phyloP scores from a whole-genome alignment of 1,140 invertebrate genomes.

The Caenorhabditis inopinata region DNA sequence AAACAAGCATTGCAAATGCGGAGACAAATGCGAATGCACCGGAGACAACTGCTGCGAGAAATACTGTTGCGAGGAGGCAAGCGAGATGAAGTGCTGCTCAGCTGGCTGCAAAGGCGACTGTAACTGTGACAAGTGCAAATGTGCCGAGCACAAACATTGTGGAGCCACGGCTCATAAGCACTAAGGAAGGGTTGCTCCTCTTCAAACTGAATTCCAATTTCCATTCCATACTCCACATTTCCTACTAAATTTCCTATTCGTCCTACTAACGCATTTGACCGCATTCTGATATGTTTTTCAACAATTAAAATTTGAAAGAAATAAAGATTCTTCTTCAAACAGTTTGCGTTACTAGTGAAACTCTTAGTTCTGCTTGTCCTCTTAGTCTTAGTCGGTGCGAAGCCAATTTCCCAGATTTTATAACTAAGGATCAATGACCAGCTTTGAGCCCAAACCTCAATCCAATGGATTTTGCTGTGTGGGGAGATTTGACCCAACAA shows the following conservation, averaged over 20 bases:
- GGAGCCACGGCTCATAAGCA: background rate
- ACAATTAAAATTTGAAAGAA: too few species aligned
- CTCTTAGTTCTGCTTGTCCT: too few species aligned
- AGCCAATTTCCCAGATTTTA: too few species aligned
- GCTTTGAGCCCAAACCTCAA: too few species aligned
- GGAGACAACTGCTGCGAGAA: constrained; percentile 25
- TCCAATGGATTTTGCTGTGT: too few species aligned
- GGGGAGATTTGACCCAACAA: too few species aligned
- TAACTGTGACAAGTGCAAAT: background rate
- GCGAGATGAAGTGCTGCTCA: constrained; percentile 14
- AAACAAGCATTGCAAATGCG: constrained; percentile 20
- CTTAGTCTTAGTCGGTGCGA: too few species aligned
- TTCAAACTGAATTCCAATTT: background rate
- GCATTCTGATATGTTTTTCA: too few species aligned
- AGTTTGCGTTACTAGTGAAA: too few species aligned
- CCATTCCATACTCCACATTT: background rate
- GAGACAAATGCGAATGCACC: constrained; percentile 16
- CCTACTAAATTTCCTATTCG: background rate
- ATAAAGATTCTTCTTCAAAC: too few species aligned
- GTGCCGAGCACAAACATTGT: background rate
- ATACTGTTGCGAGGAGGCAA: constrained; percentile 15
- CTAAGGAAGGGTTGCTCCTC: background rate
- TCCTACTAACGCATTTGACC: too few species aligned
- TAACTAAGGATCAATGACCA: too few species aligned
- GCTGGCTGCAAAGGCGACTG: constrained; percentile 24